Conservation (phyloP, 2,797 vertebrate genomes). For the Hemibagrus guttatus region DNA sequence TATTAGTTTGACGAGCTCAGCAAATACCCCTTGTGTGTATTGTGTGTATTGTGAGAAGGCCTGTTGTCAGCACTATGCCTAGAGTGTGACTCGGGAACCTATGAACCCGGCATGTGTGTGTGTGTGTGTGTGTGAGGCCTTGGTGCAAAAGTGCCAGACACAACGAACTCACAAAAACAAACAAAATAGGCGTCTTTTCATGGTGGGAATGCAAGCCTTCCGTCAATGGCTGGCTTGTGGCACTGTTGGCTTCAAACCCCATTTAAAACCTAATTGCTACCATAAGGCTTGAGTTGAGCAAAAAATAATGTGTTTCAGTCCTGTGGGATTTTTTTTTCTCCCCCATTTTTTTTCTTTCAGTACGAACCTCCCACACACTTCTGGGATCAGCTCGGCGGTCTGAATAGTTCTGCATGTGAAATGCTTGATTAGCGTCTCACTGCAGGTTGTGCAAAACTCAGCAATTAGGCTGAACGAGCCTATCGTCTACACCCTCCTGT, state of each 20-base stretch:
- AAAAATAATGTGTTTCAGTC: conserved; percentile 42
- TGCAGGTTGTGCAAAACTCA: not conserved
- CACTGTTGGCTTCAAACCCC: conserved; percentile 3
- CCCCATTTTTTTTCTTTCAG: conserved; percentile 2
- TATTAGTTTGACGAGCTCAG: conserved; percentile 50
- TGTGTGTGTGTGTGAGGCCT: conserved; percentile 23
- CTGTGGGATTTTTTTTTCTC: conserved; percentile 33
- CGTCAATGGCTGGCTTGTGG: conserved; percentile 21
- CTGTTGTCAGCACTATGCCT: conserved; percentile 41
- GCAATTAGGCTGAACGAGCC: not conserved
- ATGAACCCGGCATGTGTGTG: conserved; percentile 10
- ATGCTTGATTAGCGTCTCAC: conserved; percentile 11
- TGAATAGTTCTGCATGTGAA: not conserved
- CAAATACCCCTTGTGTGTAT: conserved; percentile 40
- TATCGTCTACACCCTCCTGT: conserved; percentile 1
- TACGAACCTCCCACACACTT: conserved; percentile 37
- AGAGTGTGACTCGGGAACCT: not conserved
- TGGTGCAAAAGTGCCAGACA: conserved; percentile 35
- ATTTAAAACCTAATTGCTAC: conserved; percentile 52
- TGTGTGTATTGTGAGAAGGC: conserved; percentile 24
- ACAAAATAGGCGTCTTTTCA: conserved; percentile 17
- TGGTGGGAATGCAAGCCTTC: conserved; percentile 4
- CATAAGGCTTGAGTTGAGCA: conserved; percentile 45
- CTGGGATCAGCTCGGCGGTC: conserved; percentile 1
- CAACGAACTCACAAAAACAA: conserved; percentile 32